Percentiles rank a stretch among this genome's conserved stretches.
Evolutionary conservation across 2,113 vertebrate species (phyloP).

Genomic region (Cynocephalus volans): DNA sequence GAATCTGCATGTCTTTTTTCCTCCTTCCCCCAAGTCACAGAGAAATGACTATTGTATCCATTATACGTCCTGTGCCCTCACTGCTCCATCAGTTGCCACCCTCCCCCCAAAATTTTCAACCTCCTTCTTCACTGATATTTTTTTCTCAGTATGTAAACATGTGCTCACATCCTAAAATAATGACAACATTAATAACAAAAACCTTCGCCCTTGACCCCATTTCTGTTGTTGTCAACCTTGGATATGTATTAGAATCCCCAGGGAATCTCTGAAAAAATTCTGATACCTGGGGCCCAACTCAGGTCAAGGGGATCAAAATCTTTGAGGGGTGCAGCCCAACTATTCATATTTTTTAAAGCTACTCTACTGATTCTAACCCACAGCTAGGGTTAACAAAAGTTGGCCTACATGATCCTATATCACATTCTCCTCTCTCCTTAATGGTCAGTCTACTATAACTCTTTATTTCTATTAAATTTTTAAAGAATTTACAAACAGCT

Average conservation of each 20-base stretch:
- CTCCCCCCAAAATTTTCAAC: neutral
- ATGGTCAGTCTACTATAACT: neutral
- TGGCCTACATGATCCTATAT: neutral
- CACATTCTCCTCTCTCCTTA: neutral
- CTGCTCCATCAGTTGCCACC: neutral
- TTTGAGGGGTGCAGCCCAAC: neutral
- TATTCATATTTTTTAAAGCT: neutral
- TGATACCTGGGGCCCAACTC: neutral
- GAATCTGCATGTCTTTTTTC: neutral
- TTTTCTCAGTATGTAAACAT: neutral
- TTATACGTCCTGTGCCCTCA: neutral
- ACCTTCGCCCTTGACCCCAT: neutral
- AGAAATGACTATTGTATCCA: neutral
- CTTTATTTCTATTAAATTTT: constrained; percentile 7
- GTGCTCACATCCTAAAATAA: neutral
- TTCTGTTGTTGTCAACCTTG: neutral
- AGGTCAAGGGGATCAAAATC: neutral
- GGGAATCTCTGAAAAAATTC: neutral
- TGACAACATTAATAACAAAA: neutral
- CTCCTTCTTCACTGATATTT: neutral
- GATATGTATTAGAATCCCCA: neutral
- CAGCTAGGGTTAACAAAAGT: neutral
- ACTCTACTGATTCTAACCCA: neutral
- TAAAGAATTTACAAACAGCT: neutral
- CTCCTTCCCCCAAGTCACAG: neutral